Evolutionary conservation across 2,113 vertebrate species (phyloP).

Genomic region (Telmatochromis sp.): DNA sequence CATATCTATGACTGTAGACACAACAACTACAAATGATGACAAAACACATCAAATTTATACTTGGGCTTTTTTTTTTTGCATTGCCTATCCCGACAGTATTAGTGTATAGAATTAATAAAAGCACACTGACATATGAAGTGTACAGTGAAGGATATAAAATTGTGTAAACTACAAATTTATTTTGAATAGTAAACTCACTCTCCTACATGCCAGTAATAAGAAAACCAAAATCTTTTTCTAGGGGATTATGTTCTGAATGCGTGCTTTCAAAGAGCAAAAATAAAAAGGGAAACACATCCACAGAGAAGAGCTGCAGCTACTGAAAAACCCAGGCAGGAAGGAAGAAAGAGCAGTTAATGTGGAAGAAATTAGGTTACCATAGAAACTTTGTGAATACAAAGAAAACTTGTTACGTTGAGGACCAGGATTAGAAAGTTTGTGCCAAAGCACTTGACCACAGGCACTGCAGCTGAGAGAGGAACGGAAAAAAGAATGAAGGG

Average conservation of each 20-base stretch:
- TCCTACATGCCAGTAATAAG: neutral
- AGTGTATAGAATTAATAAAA: neutral
- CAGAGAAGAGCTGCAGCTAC: slow-evolving; percentile 1
- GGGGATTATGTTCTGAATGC: neutral
- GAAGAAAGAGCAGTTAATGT: slow-evolving; percentile 44
- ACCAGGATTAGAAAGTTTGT: slow-evolving; percentile 5
- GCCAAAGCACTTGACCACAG: slow-evolving; percentile 31
- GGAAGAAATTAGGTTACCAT: slow-evolving; percentile 51
- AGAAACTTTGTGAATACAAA: slow-evolving; percentile 47
- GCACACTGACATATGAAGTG: neutral
- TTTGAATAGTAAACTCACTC: neutral
- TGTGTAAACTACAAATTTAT: neutral
- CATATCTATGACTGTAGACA: neutral
- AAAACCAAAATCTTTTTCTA: neutral
- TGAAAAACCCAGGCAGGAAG: slow-evolving; percentile 15
- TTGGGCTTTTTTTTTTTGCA: neutral
- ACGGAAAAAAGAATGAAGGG: neutral
- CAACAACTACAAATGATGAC: neutral
- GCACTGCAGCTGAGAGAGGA: neutral
- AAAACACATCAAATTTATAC: neutral
- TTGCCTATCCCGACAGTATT: neutral
- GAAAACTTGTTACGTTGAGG: slow-evolving; percentile 32
- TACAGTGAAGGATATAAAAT: neutral
- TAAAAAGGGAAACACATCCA: neutral
- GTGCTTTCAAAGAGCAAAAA: neutral